Conservation (phyloP, 2,888 invertebrate species). For the Cremastinae sp. region DNA sequence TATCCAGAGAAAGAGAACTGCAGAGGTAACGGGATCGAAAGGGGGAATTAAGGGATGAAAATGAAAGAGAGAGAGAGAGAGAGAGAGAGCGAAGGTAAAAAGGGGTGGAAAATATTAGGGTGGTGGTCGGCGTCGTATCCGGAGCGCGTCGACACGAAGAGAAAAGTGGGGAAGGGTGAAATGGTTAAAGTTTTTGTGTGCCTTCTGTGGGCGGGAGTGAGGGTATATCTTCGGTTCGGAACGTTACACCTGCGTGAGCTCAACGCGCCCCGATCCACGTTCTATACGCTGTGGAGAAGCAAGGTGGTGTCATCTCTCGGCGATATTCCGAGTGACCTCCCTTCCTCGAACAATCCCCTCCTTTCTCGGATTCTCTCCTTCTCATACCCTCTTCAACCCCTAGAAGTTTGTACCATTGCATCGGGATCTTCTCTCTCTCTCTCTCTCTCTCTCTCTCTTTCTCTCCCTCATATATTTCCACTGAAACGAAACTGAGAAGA, state of each 20-base stretch:
- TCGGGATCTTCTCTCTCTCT: slow-evolving; percentile 55
- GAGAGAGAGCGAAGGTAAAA: slow-evolving; percentile 55
- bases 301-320: slow-evolving; percentile 79
- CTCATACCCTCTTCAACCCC: slow-evolving; percentile 44
- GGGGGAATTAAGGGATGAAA: slow-evolving; percentile 24
- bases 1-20: too few species aligned
- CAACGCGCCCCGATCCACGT: slow-evolving; percentile 65
- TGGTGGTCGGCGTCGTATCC: slow-evolving; percentile 65
- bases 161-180: slow-evolving; percentile 31
- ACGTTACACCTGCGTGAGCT: slow-evolving; percentile 71
- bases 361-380: slow-evolving; percentile 6
- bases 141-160: slow-evolving; percentile 55
- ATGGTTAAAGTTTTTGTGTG: slow-evolving; percentile 55
- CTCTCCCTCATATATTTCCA: slow-evolving; percentile 41
- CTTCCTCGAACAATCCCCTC: slow-evolving; percentile 47
- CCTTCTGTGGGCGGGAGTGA: slow-evolving; percentile 34
- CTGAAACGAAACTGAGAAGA: slow-evolving; percentile 56
- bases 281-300: slow-evolving; percentile 68
- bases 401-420: slow-evolving; percentile 41
- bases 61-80: slow-evolving; percentile 48
- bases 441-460: slow-evolving; percentile 50
- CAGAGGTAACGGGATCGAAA: too few species aligned
- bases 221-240: slow-evolving; percentile 57
- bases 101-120: slow-evolving; percentile 44
- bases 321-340: slow-evolving; percentile 73